Evolutionary conservation across 2,888 invertebrate genomes (phyloP), one percentile per base, ranked within the genome.

Genomic region (Laspeyria flexula): DNA sequence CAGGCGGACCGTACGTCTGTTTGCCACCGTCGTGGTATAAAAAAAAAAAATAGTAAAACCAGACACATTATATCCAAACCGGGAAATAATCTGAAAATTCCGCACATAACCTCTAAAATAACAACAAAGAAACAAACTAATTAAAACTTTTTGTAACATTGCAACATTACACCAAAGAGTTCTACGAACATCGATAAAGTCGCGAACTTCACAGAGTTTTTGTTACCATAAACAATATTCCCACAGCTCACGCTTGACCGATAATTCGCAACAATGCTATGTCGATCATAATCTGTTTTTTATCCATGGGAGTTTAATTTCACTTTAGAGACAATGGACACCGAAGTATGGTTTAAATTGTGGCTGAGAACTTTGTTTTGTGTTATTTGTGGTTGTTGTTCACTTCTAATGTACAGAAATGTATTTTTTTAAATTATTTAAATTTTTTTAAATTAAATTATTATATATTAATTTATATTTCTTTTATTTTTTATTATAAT

Each of bases 261-360:
- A 61, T 68, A 59, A 60, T 60, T 46, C 42, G 31, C 12, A 66
- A 69, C 69, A 69, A 69, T 66, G 47, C 29, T 38, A 57, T 59
- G 55, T 61, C 54, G 71, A 71, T 71, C 63, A 59, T 66, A 65
- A 73, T 75, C 71, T 68, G 21, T 25, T 61, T 71, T 72, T 54
- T 46, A 38, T 18, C 25, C 65, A 60, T 74, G 75, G 54, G 75
- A 76, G 56, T 39, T 34, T 64, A 74, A 63, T 75, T 75, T 75
- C 75, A 74, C 75, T 71, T 73, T 65, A 61, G 50, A 66, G 46
- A 75, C 67, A 68, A 68, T 56, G 56, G 44, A 40, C 53, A 41
- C 42, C 13, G 35, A 43, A 57, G 35, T 51, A 33, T 51, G 21
- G 37, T 59, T 54, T 63, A 61, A 65, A 57, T 52, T 57, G 56